Percentiles rank a stretch among this genome's conserved stretches.
Conservation (phyloP, 2,113 vertebrate genomes). For the Brachypodius melanocephalos region DNA sequence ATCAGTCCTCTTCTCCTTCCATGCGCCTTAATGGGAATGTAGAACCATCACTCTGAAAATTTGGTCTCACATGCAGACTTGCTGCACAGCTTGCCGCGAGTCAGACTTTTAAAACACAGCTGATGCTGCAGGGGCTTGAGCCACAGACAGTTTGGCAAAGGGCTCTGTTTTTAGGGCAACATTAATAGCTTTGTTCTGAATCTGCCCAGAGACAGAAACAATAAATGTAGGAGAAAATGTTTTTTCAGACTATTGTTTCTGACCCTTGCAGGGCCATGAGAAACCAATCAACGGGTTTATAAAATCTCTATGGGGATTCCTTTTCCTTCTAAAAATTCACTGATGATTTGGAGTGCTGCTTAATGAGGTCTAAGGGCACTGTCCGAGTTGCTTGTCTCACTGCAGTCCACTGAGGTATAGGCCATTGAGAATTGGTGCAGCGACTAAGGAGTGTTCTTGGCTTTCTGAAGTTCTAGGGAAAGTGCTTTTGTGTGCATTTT, state of each 20-base stretch:
- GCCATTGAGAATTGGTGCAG: neutral
- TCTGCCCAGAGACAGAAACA: neutral
- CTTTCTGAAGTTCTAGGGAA: neutral
- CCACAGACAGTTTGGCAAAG: neutral
- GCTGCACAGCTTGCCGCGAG: neutral
- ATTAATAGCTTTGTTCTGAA: neutral
- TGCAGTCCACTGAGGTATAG: neutral
- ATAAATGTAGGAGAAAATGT: neutral
- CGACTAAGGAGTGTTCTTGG: neutral
- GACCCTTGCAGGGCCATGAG: neutral
- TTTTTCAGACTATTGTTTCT: neutral
- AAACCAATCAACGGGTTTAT: neutral
- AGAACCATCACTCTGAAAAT: neutral
- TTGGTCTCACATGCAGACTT: neutral
- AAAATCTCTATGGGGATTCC: neutral
- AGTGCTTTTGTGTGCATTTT: neutral
- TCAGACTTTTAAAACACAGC: neutral
- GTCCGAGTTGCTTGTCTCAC: neutral
- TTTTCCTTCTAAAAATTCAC: neutral
- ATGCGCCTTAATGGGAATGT: neutral
- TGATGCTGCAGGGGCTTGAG: neutral
- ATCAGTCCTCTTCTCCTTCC: neutral
- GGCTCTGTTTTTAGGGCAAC: neutral
- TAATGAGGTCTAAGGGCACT: neutral
- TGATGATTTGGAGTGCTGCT: neutral